A percentile compares a stretch with the other conserved stretches of the same genome.
These are phyloP conservation scores for Podotricha telesiphe DNA, from an alignment of 2,888 invertebrate genomes.

Conservation along the genomic window DNA sequence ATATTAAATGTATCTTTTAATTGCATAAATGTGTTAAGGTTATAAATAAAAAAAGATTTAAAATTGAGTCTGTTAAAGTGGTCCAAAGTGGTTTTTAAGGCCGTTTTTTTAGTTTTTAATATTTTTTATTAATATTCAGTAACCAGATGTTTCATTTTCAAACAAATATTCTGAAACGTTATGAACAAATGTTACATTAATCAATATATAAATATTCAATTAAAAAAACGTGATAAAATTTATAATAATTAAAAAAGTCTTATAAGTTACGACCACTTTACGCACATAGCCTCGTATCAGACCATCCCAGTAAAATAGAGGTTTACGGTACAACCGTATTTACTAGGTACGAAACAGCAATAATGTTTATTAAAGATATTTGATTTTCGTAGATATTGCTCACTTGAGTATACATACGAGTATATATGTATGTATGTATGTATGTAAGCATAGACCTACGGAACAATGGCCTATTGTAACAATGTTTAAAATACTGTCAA, in stretches of 20 bases:
- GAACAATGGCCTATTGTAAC: constrained; percentile 30
- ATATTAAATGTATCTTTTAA: constrained; percentile 6
- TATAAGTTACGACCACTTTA: background rate
- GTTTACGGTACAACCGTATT: constrained; percentile 40
- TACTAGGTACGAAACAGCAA: constrained; percentile 46
- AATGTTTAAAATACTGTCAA: constrained; percentile 5
- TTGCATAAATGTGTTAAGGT: constrained; percentile 17
- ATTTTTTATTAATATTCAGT: too few relatives aligned
- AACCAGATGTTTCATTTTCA: too few relatives aligned
- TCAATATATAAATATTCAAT: too few relatives aligned
- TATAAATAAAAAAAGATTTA: constrained; percentile 8
- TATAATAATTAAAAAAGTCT: background rate
- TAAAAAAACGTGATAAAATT: background rate
- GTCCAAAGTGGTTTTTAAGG: background rate
- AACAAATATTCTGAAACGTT: too few relatives aligned
- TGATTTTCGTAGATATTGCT: constrained; percentile 48
- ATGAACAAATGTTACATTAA: too few relatives aligned
- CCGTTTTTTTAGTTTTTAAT: background rate
- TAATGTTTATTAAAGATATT: constrained; percentile 47
- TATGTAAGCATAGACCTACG: constrained; percentile 48
- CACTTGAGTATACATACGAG: constrained; percentile 43
- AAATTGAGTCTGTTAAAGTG: background rate
- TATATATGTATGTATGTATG: background rate
- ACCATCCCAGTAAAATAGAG: constrained; percentile 25
- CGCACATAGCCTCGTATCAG: background rate